Percentiles rank a stretch among this genome's conserved stretches.
Conservation (phyloP, 1,140 invertebrate genomes). For the Neodiprion pinetum region DNA sequence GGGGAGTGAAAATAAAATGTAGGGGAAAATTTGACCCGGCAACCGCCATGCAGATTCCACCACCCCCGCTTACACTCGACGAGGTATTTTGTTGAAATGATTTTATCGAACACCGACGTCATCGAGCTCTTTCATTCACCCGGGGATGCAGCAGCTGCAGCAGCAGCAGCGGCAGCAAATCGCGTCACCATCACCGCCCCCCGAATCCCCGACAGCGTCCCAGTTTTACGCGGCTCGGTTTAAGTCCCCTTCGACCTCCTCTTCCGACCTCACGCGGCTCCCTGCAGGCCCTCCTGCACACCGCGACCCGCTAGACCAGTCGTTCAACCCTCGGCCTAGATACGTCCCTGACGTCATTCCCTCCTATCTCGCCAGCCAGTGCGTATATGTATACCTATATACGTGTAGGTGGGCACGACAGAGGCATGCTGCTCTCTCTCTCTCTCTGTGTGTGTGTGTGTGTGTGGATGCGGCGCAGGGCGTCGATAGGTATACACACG, state of each 20-base stretch:
- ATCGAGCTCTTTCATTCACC: not conserved
- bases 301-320: constrained; percentile 49
- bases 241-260: too few relatives aligned
- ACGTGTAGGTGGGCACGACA: too few relatives aligned
- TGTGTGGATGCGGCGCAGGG: not conserved
- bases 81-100: not conserved
- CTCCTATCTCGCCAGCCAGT: constrained; percentile 16
- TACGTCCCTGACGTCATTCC: constrained; percentile 53
- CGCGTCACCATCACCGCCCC: too few relatives aligned
- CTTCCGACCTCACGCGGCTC: too few relatives aligned
- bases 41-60: too few relatives aligned
- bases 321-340: constrained; percentile 61
- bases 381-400: not conserved
- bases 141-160: not conserved
- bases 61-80: constrained; percentile 42
- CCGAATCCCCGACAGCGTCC: not conserved
- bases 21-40: not conserved
- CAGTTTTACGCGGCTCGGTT: not conserved
- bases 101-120: too few relatives aligned
- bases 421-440: too few relatives aligned
- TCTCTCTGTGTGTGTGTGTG: not conserved
- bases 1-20: not conserved
- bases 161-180: too few relatives aligned
- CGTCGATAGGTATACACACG: not conserved
- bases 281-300: not conserved